A percentile compares a stretch with the other conserved stretches of the same genome.
Conservation (phyloP, 2,797 vertebrate species). For the Streptopelia turtur region DNA sequence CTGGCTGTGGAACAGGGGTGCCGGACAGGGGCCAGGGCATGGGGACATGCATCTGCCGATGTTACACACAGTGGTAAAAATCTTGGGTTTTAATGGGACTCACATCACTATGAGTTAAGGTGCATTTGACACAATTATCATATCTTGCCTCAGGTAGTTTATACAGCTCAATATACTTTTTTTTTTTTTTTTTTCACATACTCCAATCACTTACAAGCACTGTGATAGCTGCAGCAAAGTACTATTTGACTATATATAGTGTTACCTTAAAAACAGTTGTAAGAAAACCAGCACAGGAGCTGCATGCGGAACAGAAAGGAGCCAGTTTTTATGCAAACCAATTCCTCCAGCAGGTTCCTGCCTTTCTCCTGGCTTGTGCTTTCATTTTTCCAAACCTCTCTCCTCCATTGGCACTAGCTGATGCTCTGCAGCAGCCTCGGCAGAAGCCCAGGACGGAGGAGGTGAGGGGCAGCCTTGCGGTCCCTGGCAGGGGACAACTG, state of each 20-base stretch:
- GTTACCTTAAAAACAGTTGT: not conserved
- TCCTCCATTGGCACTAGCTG: not conserved
- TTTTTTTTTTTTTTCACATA: not conserved
- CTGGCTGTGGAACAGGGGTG: fast-evolving
- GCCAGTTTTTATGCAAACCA: not conserved
- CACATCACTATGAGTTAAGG: not conserved
- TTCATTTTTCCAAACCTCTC: not conserved
- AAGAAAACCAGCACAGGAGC: not conserved
- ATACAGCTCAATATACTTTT: not conserved
- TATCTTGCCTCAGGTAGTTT: not conserved
- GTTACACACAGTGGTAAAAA: not conserved
- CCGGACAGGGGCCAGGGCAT: not conserved
- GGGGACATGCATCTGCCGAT: not conserved
- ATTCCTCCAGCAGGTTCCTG: not conserved
- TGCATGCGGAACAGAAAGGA: not conserved
- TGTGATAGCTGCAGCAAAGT: not conserved
- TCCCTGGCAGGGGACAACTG: not conserved
- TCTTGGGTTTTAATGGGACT: not conserved
- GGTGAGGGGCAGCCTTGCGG: not conserved
- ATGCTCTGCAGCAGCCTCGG: not conserved
- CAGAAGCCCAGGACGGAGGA: not conserved
- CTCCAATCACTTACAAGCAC: not conserved
- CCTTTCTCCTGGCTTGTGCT: not conserved
- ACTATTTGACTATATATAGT: not conserved
- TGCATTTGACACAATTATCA: not conserved